phyloP scores from a whole-genome alignment of 1,140 invertebrate species.

The Zaprionus ornatus region DNA sequence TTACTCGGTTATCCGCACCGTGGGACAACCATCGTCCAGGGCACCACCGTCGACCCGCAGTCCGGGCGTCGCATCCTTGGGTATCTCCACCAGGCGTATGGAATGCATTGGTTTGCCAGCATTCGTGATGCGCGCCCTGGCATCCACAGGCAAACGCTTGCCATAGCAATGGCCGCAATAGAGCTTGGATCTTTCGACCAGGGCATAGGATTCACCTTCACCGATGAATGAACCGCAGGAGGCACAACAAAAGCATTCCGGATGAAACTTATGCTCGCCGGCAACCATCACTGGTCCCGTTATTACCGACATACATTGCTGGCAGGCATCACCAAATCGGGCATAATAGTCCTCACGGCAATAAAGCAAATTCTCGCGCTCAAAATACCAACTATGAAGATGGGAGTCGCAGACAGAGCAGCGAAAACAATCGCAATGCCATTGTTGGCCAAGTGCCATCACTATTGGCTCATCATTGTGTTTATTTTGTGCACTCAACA shows the following conservation, averaged over 20 bases:
- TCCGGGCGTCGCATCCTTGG: slow-evolving; percentile 84
- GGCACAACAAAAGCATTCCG: slow-evolving; percentile 95
- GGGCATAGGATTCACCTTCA: slow-evolving; percentile 95
- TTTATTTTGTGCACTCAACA: slow-evolving; percentile 40
- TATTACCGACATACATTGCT: slow-evolving; percentile 93
- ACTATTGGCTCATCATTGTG: slow-evolving; percentile 72
- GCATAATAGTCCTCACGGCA: slow-evolving; percentile 95
- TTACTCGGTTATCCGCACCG: slow-evolving; percentile 80
- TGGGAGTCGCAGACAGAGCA: slow-evolving; percentile 94
- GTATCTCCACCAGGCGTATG: slow-evolving; percentile 91
- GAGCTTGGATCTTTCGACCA: slow-evolving; percentile 94
- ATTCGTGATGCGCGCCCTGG: slow-evolving; percentile 60
- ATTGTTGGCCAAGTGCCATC: slow-evolving; percentile 90
- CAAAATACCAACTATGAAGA: slow-evolving; percentile 95
- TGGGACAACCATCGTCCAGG: slow-evolving; percentile 72
- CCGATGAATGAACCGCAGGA: slow-evolving; percentile 94
- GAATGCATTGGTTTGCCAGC: slow-evolving; percentile 88
- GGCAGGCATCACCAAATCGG: slow-evolving; percentile 94
- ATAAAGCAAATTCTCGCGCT: slow-evolving; percentile 94
- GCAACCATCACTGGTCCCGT: slow-evolving; percentile 97
- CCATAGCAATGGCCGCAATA: slow-evolving; percentile 91
- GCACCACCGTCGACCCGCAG: slow-evolving; percentile 86
- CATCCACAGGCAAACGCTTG: slow-evolving; percentile 80
- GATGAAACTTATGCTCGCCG: slow-evolving; percentile 97
- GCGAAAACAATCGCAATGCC: slow-evolving; percentile 94